Conservation (phyloP, 2,113 vertebrate genomes). For the Chionis minor region DNA sequence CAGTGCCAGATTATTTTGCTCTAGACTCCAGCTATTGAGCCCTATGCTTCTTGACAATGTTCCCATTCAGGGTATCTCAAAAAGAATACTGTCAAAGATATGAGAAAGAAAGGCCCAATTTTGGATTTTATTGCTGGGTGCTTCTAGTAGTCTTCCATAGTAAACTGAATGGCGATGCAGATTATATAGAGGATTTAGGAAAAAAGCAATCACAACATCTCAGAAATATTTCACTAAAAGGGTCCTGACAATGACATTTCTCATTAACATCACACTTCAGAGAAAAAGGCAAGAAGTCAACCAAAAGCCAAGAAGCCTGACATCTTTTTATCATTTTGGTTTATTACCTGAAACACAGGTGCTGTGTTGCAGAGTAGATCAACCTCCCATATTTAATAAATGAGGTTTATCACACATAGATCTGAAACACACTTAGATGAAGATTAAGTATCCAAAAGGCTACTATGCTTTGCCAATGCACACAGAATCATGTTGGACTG, state of each 20-base stretch:
- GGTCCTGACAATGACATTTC: background rate
- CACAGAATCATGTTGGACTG: slow-evolving; percentile 15
- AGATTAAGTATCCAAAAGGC: background rate
- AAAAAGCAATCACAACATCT: background rate
- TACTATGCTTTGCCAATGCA: slow-evolving; percentile 31
- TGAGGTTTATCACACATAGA: background rate
- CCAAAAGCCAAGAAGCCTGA: background rate
- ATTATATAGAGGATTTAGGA: background rate
- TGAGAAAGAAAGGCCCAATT: background rate
- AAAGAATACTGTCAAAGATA: background rate
- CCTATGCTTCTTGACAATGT: background rate
- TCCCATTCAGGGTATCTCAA: background rate
- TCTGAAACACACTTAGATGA: background rate
- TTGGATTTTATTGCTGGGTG: background rate
- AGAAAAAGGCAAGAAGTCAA: background rate
- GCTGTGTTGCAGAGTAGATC: background rate
- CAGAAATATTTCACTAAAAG: background rate
- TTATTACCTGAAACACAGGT: background rate
- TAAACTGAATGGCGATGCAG: background rate
- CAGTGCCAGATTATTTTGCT: background rate
- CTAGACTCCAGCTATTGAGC: background rate
- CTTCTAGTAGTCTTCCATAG: background rate
- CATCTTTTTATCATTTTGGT: background rate
- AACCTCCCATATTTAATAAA: background rate
- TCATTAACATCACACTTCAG: background rate